Evolutionary conservation across 2,888 invertebrate genomes (phyloP), one percentile per base, ranked within the genome.

Genomic region (Brenthis ino): DNA sequence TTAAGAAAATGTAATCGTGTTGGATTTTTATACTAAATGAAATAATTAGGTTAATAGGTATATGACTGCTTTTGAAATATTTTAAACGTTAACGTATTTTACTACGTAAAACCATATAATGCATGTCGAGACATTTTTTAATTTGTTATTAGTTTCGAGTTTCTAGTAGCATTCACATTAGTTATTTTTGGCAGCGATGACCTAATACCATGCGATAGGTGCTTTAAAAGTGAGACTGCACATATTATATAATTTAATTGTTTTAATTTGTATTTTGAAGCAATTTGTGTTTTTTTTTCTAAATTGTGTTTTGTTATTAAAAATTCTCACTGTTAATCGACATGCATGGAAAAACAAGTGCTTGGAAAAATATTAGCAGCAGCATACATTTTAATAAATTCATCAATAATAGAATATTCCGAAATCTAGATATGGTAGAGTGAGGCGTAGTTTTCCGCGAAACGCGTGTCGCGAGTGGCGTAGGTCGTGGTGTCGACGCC

Each of bases 401-500:
- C 11, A 24, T 43, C 50, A 56, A 60, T 67, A 69, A 65, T 54
- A 6, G 37, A 63, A 61, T 67, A 61, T 61, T 24, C 61, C n/a
- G 56, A 67, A 63, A 64, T 72, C 75, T 80, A 72, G 66, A 64
- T 70, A 66, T 77, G 75, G 79, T 77, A 80, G 78, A 82, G 81
- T 83, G 83, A 82, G 79, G 78, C 78, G 80, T 78, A 80, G 79
- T 82, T 85, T 85, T 85, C 84, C 83, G 79, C 79, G 77, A 75
- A 78, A 77, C 74, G 77, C 77, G 80, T 75, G 71, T 54, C 71
- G 69, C 67, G 76, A 74, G 82, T 87, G 83, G 83, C 85, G 88
- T 91, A 91, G 91, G 91, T 91, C 90, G 87, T 76, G 84, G 82
- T 85, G 90, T 91, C 91, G 88, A 84, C 78, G 91, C 77, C 87